Conservation (phyloP, 2,888 invertebrate species). For the Eilema depressum region DNA sequence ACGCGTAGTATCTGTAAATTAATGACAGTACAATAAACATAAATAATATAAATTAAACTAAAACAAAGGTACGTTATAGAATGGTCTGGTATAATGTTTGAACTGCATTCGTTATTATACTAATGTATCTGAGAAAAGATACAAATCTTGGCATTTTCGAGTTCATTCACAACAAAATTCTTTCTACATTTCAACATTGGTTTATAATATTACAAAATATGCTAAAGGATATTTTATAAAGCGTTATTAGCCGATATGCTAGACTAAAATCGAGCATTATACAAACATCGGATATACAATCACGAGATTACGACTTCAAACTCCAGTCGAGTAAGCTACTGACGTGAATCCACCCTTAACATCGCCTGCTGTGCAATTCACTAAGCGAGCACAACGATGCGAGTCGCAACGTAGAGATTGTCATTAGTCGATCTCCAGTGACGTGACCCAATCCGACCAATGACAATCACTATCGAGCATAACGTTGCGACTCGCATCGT, state of each 20-base stretch:
- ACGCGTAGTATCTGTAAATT: not conserved
- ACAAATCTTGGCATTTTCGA: not conserved
- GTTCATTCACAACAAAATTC: not conserved
- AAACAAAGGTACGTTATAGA: conserved; percentile 75
- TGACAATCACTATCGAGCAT: too few relatives aligned
- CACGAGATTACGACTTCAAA: not conserved
- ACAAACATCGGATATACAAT: not conserved
- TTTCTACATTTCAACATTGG: not conserved
- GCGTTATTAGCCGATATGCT: not conserved
- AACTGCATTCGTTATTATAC: conserved; percentile 51
- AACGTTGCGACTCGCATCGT: too few relatives aligned
- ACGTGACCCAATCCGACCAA: too few relatives aligned
- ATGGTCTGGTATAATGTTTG: conserved; percentile 74
- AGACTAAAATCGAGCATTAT: not conserved
- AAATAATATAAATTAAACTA: conserved; percentile 51
- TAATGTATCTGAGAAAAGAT: conserved; percentile 24
- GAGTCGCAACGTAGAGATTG: too few relatives aligned
- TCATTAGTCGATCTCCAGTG: too few relatives aligned
- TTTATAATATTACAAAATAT: not conserved
- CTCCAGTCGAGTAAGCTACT: not conserved
- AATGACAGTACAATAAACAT: not conserved
- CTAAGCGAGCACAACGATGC: too few relatives aligned
- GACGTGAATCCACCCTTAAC: not conserved
- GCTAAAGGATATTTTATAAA: not conserved
- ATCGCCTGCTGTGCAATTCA: too few relatives aligned